Conservation (phyloP, 2,888 invertebrate species). For the Microctonus brassicae region DNA sequence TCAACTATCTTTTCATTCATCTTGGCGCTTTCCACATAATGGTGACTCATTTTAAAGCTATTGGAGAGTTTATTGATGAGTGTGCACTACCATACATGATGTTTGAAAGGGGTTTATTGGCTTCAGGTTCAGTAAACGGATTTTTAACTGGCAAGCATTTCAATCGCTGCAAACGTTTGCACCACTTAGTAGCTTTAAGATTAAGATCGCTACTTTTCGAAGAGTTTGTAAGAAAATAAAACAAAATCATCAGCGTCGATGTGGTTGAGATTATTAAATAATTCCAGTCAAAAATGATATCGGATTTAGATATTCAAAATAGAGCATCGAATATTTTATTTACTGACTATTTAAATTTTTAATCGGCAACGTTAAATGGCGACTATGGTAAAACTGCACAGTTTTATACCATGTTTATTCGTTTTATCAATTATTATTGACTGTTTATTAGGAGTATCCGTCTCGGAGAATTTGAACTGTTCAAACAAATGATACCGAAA, state of each 20-base stretch:
- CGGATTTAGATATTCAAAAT: too few species aligned
- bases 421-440: conserved; percentile 52
- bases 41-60: conserved; percentile 55
- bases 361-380: conserved; percentile 32
- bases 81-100: conserved; percentile 57
- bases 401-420: conserved; percentile 53
- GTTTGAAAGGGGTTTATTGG: conserved; percentile 56
- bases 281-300: too few species aligned
- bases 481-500: conserved; percentile 50
- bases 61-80: conserved; percentile 58
- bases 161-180: conserved; percentile 60
- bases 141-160: conserved; percentile 62
- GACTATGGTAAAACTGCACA: conserved; percentile 57
- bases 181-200: conserved; percentile 56
- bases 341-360: conserved; percentile 47
- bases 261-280: too few species aligned
- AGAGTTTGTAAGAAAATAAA: too few species aligned
- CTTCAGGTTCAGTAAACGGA: conserved; percentile 55
- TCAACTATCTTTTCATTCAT: conserved; percentile 61
- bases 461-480: conserved; percentile 53
- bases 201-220: too few species aligned
- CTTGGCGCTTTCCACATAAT: conserved; percentile 58
- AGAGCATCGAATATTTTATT: conserved; percentile 35
- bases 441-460: conserved; percentile 53
- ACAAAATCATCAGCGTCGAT: too few species aligned